These are phyloP conservation scores for Brachionus plicatilis DNA, from an alignment of 1,140 invertebrate genomes.

Conservation along the genomic window DNA sequence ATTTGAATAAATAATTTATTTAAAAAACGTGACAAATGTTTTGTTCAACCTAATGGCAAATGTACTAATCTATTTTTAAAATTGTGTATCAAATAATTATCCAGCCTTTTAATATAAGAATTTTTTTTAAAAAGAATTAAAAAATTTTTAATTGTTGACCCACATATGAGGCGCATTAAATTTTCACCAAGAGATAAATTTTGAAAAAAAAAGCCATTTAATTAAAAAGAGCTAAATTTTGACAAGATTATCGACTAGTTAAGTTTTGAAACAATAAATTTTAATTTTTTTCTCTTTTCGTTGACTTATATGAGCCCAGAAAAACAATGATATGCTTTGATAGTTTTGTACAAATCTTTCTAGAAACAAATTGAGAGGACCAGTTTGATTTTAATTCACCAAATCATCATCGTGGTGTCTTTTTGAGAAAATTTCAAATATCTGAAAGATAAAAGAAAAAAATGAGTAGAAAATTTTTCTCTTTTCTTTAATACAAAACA, in stretches of 20 bases:
- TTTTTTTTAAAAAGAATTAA: neutral
- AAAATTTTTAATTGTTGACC: neutral
- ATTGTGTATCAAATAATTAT: neutral
- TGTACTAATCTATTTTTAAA: neutral
- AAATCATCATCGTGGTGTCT: neutral
- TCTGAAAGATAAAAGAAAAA: neutral
- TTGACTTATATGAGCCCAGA: neutral
- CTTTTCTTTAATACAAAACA: slow-evolving; percentile 3
- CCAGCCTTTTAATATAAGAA: too few relatives aligned
- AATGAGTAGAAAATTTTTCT: neutral
- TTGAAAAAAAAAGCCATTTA: neutral
- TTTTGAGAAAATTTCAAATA: neutral
- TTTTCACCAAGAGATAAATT: neutral
- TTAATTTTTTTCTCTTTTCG: neutral
- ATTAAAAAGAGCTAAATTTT: neutral
- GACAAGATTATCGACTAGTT: neutral
- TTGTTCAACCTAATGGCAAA: too few relatives aligned
- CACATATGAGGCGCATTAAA: neutral
- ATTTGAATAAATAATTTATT: too few relatives aligned
- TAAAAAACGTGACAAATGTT: too few relatives aligned
- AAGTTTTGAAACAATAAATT: neutral
- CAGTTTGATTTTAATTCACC: neutral
- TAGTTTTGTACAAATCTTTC: neutral
- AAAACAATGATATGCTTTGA: neutral
- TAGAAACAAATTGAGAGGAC: neutral